Conservation (phyloP, 2,113 vertebrate genomes). For the Limanda limanda region DNA sequence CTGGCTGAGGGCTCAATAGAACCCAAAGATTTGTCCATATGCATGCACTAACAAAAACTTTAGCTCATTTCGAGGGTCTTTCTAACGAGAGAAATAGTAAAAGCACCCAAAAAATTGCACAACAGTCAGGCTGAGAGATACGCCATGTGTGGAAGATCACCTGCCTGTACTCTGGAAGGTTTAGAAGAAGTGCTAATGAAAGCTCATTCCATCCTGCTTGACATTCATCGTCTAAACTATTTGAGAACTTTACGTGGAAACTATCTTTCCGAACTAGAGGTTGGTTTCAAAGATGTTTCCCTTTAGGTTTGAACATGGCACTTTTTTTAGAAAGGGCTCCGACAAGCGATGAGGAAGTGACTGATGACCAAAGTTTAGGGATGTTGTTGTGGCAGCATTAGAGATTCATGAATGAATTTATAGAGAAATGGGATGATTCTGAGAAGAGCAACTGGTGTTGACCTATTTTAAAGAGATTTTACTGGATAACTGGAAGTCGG, state of each 20-base stretch:
- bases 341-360: constrained; percentile 31
- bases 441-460: constrained; percentile 46
- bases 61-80: constrained; percentile 45
- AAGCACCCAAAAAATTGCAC: constrained; percentile 68
- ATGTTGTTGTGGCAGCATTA: constrained; percentile 19
- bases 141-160: constrained; percentile 31
- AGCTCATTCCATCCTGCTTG: constrained; percentile 52
- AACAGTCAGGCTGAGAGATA: constrained; percentile 44
- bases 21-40: constrained; percentile 71
- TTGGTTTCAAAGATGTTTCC: constrained; percentile 29
- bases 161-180: constrained; percentile 40
- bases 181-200: constrained; percentile 42
- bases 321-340: constrained; percentile 52
- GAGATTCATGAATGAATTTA: constrained; percentile 45
- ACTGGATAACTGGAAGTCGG: constrained; percentile 70
- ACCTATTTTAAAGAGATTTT: constrained; percentile 64
- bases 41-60: constrained; percentile 70
- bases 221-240: constrained; percentile 39
- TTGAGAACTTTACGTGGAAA: constrained; percentile 6
- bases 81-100: constrained; percentile 42
- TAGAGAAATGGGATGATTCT: constrained; percentile 41
- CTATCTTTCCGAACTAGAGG: constrained; percentile 42
- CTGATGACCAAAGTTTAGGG: constrained; percentile 68
- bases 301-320: constrained; percentile 32
- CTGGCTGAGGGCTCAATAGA: constrained; percentile 64